Evolutionary conservation across 2,888 invertebrate species (phyloP).

Genomic region (Rotaria socialis): DNA sequence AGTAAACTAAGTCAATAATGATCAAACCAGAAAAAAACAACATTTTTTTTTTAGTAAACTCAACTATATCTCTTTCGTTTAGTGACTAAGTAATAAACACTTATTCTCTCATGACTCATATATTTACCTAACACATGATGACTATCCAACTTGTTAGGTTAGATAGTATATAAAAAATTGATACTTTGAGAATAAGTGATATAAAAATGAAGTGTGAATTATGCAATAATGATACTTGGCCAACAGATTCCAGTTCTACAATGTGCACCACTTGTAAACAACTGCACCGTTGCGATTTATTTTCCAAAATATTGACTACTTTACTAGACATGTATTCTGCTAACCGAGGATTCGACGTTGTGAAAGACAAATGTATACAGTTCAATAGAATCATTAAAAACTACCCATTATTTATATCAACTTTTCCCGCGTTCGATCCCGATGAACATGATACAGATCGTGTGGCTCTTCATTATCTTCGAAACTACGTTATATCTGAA

Average conservation of each 20-base stretch:
- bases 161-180: background rate
- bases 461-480: slow-evolving; percentile 21
- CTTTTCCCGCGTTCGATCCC: background rate
- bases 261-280: background rate
- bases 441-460: slow-evolving; percentile 31
- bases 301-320: background rate
- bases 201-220: background rate
- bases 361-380: background rate
- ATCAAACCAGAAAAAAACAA: too few relatives aligned
- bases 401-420: background rate
- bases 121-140: background rate
- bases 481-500: slow-evolving; percentile 2
- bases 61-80: too few relatives aligned
- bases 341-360: background rate
- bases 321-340: background rate
- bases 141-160: background rate
- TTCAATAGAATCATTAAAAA: background rate
- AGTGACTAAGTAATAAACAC: background rate
- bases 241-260: background rate
- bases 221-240: background rate
- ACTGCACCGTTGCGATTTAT: slow-evolving; percentile 8
- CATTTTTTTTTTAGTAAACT: too few relatives aligned
- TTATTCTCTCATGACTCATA: background rate
- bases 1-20: background rate
- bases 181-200: background rate